phyloP scores from a whole-genome alignment of 2,797 vertebrate species.

The Lacerta agilis region DNA sequence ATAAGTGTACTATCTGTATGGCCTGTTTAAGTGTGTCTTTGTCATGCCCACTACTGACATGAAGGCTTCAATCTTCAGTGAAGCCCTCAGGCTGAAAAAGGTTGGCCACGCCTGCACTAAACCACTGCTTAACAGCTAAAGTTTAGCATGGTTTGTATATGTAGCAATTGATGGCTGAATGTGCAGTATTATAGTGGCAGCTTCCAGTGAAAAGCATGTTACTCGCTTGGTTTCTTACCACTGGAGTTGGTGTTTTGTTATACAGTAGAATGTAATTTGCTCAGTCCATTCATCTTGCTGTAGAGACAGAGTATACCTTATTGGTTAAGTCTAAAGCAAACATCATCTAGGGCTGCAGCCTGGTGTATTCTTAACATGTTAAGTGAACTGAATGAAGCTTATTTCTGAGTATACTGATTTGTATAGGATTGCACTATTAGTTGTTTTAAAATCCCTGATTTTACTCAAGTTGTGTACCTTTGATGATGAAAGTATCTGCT shows the following conservation, averaged over 20 bases:
- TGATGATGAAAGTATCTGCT: neutral
- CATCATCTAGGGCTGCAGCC: neutral
- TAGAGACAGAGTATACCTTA: neutral
- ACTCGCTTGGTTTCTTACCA: too few relatives aligned
- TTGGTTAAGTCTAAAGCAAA: neutral
- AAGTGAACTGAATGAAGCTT: neutral
- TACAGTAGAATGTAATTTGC: neutral
- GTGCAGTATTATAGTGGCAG: too few relatives aligned
- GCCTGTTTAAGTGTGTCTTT: too few relatives aligned
- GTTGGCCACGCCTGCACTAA: too few relatives aligned
- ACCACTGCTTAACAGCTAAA: too few relatives aligned
- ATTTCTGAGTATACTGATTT: neutral
- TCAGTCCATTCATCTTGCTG: neutral
- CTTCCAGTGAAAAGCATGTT: too few relatives aligned
- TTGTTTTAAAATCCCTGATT: neutral
- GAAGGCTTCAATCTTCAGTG: too few relatives aligned
- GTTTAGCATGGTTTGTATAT: too few relatives aligned
- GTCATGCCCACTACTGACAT: too few relatives aligned
- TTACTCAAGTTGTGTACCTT: neutral
- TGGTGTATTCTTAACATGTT: neutral
- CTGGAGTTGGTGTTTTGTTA: neutral
- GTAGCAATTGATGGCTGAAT: too few relatives aligned
- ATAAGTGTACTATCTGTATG: too few relatives aligned
- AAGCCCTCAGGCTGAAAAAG: too few relatives aligned
- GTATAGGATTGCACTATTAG: neutral